Conservation (phyloP, 2,888 invertebrate genomes). For the Drosophila aldrichi region DNA sequence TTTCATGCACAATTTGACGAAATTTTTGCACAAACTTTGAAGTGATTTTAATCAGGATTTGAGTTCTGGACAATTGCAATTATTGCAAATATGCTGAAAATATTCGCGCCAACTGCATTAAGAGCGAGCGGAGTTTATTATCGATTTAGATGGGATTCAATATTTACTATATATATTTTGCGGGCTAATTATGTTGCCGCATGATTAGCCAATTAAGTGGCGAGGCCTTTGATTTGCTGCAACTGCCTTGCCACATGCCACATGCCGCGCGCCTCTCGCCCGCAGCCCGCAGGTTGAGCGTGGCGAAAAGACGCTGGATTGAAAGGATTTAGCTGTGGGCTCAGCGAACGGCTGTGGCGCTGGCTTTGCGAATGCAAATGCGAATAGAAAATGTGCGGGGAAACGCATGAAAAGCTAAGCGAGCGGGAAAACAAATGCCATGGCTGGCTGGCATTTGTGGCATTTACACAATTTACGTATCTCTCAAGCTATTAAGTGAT, state of each 20-base stretch:
- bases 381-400: slow-evolving; percentile 17
- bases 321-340: slow-evolving; percentile 19
- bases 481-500: slow-evolving; percentile 54
- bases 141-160: neutral
- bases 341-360: neutral
- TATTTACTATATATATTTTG: neutral
- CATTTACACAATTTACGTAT: slow-evolving; percentile 40
- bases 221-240: slow-evolving; percentile 20
- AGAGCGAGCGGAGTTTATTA: neutral
- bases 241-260: slow-evolving; percentile 2
- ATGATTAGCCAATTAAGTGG: slow-evolving; percentile 37
- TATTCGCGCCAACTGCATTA: neutral
- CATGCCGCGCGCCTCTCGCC: neutral
- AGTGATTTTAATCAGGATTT: neutral
- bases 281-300: neutral
- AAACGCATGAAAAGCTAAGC: slow-evolving; percentile 2
- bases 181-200: slow-evolving; percentile 30
- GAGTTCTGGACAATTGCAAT: neutral
- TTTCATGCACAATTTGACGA: neutral
- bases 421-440: slow-evolving; percentile 16
- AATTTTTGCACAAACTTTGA: neutral
- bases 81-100: slow-evolving; percentile 1
- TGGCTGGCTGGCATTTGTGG: slow-evolving; percentile 30
- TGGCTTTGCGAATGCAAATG: slow-evolving; percentile 25
- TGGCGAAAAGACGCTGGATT: slow-evolving; percentile 1